Evolutionary conservation across 2,113 vertebrate species (phyloP).

Genomic region (Saccopteryx leptura): DNA sequence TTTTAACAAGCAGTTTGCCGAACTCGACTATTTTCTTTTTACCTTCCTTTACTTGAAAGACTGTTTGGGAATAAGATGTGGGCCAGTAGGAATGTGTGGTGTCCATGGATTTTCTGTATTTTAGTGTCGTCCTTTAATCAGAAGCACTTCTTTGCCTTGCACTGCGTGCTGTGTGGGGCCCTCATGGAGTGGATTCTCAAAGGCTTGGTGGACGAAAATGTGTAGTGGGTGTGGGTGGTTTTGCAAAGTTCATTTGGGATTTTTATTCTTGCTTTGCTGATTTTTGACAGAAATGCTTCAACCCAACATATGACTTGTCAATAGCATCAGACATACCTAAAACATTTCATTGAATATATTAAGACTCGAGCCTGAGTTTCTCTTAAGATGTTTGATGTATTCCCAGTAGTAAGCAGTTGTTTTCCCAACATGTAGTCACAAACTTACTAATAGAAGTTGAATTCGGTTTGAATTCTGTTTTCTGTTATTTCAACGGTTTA

Average conservation of each 20-base stretch:
- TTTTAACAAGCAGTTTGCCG: too few species aligned
- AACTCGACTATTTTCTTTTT: not conserved
- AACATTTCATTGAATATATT: slow-evolving; percentile 14
- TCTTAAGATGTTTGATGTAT: slow-evolving; percentile 39
- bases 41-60: slow-evolving; percentile 25
- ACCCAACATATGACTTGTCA: not conserved
- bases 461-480: slow-evolving; percentile 65
- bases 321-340: not conserved
- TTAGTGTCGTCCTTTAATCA: not conserved
- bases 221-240: not conserved
- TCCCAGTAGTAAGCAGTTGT: slow-evolving; percentile 64
- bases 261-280: slow-evolving; percentile 54
- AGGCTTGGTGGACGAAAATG: not conserved
- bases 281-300: slow-evolving; percentile 55
- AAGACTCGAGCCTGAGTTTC: not conserved
- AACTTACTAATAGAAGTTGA: slow-evolving; percentile 56
- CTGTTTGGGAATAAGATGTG: not conserved
- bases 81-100: not conserved
- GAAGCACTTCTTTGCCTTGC: fast-evolving
- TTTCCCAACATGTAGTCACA: slow-evolving; percentile 65
- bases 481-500: slow-evolving; percentile 14
- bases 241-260: slow-evolving; percentile 24
- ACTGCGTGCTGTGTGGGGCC: fast-evolving
- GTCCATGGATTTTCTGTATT: not conserved
- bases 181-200: not conserved